Evolutionary conservation across 2,888 invertebrate genomes (phyloP), one percentile per base, ranked within the genome.

Genomic region (Brachyopa scutellaris): DNA sequence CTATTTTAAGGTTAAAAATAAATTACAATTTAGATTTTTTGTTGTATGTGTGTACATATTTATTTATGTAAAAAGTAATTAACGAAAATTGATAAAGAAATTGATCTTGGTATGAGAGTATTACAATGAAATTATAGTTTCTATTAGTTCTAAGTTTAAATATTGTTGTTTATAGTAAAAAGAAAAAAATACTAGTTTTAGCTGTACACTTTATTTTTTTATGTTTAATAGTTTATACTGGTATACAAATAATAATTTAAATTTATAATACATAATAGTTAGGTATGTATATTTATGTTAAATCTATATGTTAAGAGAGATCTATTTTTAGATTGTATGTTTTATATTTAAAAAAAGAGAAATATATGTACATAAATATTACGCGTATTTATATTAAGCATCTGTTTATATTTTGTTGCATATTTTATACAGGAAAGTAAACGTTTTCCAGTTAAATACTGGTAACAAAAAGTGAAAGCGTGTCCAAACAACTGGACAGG

Each of bases 121-220:
- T 76, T 76, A 80, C 33, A 45, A 17, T 51, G 69, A 80, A 76
- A 69, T 74, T 74, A 64, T 57, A 76, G 80, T 80, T 76, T 76
- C 80, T 80, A 80, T 76, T 76, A 76, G 38, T 47, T 19, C 33
- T 55, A 74, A 57, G 73, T 36, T 49, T 67, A 33, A 5, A 38
- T 15, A 33, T 40, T 19, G 0, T 57, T 51, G 33, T 7, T 26
- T 26, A 11, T 45, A 42, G 51, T 21, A 13, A 33, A 47, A 33
- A 23, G 11, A n/a, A 11, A 29, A 40, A 26, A 36, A n/a, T 36
- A 38, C 0, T 45, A 64, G 42, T 49, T n/a, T 36, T 69, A 70
- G 42, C 42, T 40, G 26, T 29, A 55, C n/a, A 51, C 38, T 36
- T 64, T 5, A 45, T 47, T 47, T 47, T 51, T 36, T 38, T 51